phyloP scores from a whole-genome alignment of 23 tunicate genomes.

The Ciona savignyi region DNA sequence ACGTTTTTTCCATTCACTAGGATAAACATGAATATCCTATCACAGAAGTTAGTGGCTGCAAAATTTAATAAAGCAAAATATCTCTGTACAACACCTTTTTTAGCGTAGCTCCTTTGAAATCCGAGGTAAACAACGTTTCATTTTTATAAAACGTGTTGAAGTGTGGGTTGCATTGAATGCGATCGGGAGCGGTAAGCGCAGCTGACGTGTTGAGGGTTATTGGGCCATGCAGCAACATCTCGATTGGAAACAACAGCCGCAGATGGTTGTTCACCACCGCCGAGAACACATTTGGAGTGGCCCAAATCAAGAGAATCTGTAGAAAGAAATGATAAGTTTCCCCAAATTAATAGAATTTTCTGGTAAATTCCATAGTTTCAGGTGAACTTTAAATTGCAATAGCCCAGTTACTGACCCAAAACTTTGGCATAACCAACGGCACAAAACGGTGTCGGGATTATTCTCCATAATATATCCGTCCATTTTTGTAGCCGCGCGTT shows the following conservation, averaged over 20 bases:
- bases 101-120: slow-evolving; percentile 25
- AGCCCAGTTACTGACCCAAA: too few relatives aligned
- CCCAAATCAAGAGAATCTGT: slow-evolving; percentile 22
- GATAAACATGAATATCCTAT: too few relatives aligned
- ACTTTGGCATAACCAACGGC: too few relatives aligned
- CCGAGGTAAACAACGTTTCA: slow-evolving; percentile 32
- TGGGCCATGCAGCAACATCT: slow-evolving; percentile 72
- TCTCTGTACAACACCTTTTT: too few relatives aligned
- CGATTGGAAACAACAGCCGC: slow-evolving; percentile 25
- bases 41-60: too few relatives aligned
- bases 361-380: too few relatives aligned
- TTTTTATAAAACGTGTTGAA: slow-evolving; percentile 30
- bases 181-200: not conserved
- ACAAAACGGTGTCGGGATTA: too few relatives aligned
- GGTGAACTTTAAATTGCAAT: too few relatives aligned
- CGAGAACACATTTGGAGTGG: slow-evolving; percentile 1
- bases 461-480: too few relatives aligned
- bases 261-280: slow-evolving; percentile 7
- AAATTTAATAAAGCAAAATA: not conserved
- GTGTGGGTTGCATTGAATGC: slow-evolving; percentile 44
- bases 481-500: too few relatives aligned
- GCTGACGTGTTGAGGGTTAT: slow-evolving; percentile 13
- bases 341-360: not conserved
- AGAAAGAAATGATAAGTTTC: too few relatives aligned
- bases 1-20: too few relatives aligned